Base-by-base conservation (phyloP, 2,113 vertebrate species). In the Phyllostomus discolor region DNA sequence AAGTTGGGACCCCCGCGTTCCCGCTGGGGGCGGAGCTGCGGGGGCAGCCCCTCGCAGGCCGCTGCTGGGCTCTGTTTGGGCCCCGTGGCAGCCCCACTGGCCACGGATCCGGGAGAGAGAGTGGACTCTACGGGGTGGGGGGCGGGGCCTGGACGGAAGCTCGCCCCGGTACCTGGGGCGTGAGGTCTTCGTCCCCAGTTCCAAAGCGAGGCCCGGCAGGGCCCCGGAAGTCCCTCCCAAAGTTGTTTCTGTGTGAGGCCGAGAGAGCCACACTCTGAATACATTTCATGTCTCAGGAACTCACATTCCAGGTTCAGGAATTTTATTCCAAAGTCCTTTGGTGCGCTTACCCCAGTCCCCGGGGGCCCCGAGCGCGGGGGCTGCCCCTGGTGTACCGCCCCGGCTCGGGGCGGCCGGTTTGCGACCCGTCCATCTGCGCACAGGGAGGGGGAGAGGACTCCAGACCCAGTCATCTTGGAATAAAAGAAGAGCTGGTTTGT, bases 241-340 rank as follows among this genome's bases (percentile, higher is more conserved):
- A 89, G 96, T 48, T 64, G 62, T 92, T 94, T 83, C 62, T 26
- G 50, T 57, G 76, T 98, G 87, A 95, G 83, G 90, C 50, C 17
- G 35, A 88, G 52, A 89, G 70, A 90, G 95, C 90, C 93, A 95
- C 73, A 92, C 90, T 97, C 95, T 94, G 88, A 84, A 97, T 97
- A 96, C 72, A 96, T 97, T 98, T 98, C 98, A 97, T 86, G 98
- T 97, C 97, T 96, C 75, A 98, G 97, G 98, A 98, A 98, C 98
- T 98, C 95, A 97, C 95, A 98, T 98, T 98, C 98, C 98, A 98
- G 9, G 87, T 96, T 97, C 95, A 96, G 97, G 95, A 95, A 95
- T 96, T 91, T 97, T 12, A 94, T 97, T 98, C 98, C 97, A 92
- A 98, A 98, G 95, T 97, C 96, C 70, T 98, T 96, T 89, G 93